Evolutionary conservation across 2,888 invertebrate species (phyloP), one percentile per base, ranked within the genome.

Genomic region (Iphiclides podalirius): DNA sequence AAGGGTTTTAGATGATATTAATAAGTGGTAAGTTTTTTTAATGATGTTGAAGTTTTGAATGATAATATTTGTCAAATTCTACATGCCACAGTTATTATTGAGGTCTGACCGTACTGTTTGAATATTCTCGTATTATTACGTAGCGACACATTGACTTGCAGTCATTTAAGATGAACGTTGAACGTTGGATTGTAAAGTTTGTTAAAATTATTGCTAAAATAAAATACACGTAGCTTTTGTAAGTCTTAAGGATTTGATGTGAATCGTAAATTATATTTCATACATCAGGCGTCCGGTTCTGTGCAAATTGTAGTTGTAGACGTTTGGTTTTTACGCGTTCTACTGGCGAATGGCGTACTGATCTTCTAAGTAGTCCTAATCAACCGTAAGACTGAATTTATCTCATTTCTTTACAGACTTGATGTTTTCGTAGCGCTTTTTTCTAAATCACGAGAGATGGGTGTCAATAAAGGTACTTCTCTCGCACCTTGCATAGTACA

Each of bases 1-100:
- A 83, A 84, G 82, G 86, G 84, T 83, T 82, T 79, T 82, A 80
- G 77, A 79, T 78, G 74, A 72, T 79, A 79, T 76, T 75, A 63
- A 54, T 70, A 72, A 74, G 72, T 74, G 81, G 82, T 85, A 85
- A 79, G 81, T 80, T 81, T 81, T 76, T 20, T 79, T 79, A 83
- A 76, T 70, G 58, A 81, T 83, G 85, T 86, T 87, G 59, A 86
- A 71, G 82, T 79, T 79, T 75, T 74, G 63, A 71, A 74, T 71
- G 64, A 71, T 64, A 70, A 70, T 75, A 68, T 78, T 79, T 79
- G 75, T 69, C 69, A 84, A 83, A 86, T 79, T 86, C 79, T 84
- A 85, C 82, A 76, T 67, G 64, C 65, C 57, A 57, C 60, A 61
- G 61, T 59, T 59, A 52, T 46, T 38, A 50, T 48, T 42, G 50